Evolutionary conservation across 2,113 vertebrate genomes (phyloP).

Genomic region (Leptocoma aspasia): DNA sequence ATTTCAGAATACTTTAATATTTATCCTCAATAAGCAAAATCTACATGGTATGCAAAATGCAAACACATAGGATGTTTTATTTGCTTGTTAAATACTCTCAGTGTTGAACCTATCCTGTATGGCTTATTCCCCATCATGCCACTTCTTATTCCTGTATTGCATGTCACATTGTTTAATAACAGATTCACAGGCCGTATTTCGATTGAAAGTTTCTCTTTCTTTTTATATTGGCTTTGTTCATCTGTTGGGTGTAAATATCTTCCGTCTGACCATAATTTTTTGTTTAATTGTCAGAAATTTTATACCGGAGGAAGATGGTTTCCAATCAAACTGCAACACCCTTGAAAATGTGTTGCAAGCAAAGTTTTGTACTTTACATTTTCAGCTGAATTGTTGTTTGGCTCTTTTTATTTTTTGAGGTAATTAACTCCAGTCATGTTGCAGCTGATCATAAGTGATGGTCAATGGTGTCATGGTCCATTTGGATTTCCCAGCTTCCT

Average conservation of each 20-base stretch:
- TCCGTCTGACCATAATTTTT: neutral
- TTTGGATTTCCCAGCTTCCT: neutral
- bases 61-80: neutral
- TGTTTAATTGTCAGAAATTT: neutral
- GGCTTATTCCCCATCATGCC: neutral
- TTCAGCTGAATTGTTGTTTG: neutral
- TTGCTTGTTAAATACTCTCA: neutral
- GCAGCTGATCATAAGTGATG: neutral
- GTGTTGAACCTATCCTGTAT: rapidly evolving
- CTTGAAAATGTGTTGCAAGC: neutral
- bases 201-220: neutral
- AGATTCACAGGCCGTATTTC: neutral
- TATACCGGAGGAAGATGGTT: neutral
- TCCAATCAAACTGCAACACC: neutral
- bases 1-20: neutral
- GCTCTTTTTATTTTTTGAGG: neutral
- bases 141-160: neutral
- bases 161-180: neutral
- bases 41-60: neutral
- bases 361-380: neutral
- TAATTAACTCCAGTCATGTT: neutral
- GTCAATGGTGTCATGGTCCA: neutral
- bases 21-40: neutral
- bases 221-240: neutral
- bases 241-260: neutral